Base-by-base conservation (phyloP, 2,888 invertebrate genomes). In the Sinodicranocentrus sp. region DNA sequence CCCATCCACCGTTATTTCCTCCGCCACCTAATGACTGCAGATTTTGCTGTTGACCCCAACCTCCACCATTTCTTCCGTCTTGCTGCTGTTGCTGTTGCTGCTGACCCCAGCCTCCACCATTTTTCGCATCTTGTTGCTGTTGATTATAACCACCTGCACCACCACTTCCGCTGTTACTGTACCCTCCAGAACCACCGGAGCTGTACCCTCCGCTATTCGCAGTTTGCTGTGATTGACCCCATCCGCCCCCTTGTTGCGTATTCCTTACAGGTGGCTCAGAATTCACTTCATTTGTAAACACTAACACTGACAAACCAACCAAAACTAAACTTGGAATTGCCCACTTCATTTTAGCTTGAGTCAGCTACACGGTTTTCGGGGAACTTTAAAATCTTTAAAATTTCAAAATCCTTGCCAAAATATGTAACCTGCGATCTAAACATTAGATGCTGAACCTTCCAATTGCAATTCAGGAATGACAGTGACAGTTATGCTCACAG, bases 211-310 rank as follows among this genome's bases (percentile, higher is more conserved):
- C 75, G 21, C 21, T 23, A 23, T 43, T 25, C 33, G 59, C n/a
- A 43, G 82, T 8, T 68, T 63, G 75, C 52, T 65, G 77, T 15
- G 54, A n/a, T 57, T 77, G 67, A 15, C 73, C 78, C 84, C 84
- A 79, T 23, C 80, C 68, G 0, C 33, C 68, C 10, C 21, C 19
- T 21, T 57, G 57, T 23, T 57, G 57, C 2, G 19, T 44, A 48
- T 78, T 78, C 23, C 6, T 6, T 13, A 65, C 71, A 13, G 80
- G 80, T 8, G 80, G 71, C 39, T 71, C 80, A 19, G 33, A 72
- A 33, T n/a, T 52, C 13, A 65, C 71, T 26, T 63, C 0, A n/a
- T 52, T 65, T 26, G 25, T 5, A n/a, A 72, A 72, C 21, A 72
- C 39, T 33, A 80, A n/a, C 63, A 63, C 70, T 5, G 25, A 6